phyloP scores from a whole-genome alignment of 1,140 invertebrate genomes.

The Brevipalpus yothersi region DNA sequence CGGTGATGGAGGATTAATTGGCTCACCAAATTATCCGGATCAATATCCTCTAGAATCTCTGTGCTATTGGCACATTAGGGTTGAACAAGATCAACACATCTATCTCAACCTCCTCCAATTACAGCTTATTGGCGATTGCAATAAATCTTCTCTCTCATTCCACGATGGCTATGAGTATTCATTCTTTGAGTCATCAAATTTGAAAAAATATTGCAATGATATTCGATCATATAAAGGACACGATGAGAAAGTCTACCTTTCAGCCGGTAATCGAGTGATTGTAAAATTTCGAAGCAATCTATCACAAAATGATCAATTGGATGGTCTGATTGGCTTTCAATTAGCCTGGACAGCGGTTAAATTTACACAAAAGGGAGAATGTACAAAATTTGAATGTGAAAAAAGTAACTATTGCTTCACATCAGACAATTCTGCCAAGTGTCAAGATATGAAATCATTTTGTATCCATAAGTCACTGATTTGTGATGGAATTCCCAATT shows the following conservation, averaged over 20 bases:
- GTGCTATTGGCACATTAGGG: constrained; percentile 25
- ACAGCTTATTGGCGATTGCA: constrained; percentile 19
- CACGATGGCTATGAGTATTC: constrained; percentile 18
- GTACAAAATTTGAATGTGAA: neutral
- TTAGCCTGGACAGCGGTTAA: constrained; percentile 19
- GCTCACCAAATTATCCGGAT: constrained; percentile 22
- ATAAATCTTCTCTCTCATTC: constrained; percentile 14
- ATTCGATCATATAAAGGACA: constrained; percentile 17
- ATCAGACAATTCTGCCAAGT: constrained; percentile 8
- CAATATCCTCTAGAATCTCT: constrained; percentile 20
- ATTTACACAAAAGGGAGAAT: constrained; percentile 13
- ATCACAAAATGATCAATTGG: neutral
- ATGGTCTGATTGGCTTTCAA: constrained; percentile 16
- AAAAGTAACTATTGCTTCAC: constrained; percentile 16
- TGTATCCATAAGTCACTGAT: constrained; percentile 18
- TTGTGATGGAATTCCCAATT: constrained; percentile 20
- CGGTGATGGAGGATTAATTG: constrained; percentile 18
- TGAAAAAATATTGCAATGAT: constrained; percentile 17
- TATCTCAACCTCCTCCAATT: constrained; percentile 20
- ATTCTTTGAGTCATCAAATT: constrained; percentile 9
- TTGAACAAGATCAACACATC: constrained; percentile 18
- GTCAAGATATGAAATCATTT: constrained; percentile 15
- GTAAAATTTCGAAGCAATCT: constrained; percentile 8
- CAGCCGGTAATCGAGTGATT: constrained; percentile 18
- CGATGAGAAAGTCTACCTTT: constrained; percentile 17